Conservation (phyloP, 2,888 invertebrate genomes). For the Onchidella celtica region DNA sequence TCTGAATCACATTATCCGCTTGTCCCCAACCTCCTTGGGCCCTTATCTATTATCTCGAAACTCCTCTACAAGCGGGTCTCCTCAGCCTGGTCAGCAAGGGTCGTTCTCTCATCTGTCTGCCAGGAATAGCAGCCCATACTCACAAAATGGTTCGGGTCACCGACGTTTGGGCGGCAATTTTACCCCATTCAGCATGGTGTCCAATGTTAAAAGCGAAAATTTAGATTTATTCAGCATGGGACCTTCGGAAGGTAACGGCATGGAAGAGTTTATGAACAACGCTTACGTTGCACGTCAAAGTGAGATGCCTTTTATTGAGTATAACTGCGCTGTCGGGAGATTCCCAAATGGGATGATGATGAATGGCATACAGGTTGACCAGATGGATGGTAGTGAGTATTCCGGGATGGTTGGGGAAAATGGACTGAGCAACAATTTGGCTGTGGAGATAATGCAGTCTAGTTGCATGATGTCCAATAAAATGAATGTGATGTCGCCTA, state of each 20-base stretch:
- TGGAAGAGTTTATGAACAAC: conserved; percentile 72
- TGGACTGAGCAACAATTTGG: conserved; percentile 9
- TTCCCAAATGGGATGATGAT: conserved; percentile 29
- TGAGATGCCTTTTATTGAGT: conserved; percentile 72
- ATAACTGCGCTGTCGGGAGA: conserved; percentile 55
- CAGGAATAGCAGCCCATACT: conserved; percentile 74
- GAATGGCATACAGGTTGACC: background rate
- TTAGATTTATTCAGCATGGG: conserved; percentile 59
- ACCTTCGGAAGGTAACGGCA: conserved; percentile 57
- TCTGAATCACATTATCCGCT: conserved; percentile 79
- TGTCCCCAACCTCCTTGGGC: conserved; percentile 80
- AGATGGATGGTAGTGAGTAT: background rate
- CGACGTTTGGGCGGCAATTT: conserved; percentile 55
- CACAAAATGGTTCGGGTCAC: conserved; percentile 71
- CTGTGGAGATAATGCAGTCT: conserved; percentile 21
- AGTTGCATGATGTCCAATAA: conserved; percentile 37
- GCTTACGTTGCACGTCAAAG: conserved; percentile 73
- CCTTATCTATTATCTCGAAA: conserved; percentile 71
- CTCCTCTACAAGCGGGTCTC: conserved; percentile 72
- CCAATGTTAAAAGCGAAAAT: conserved; percentile 62
- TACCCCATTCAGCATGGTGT: conserved; percentile 55
- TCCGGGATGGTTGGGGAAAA: background rate
- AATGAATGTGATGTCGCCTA: background rate
- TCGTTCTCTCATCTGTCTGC: conserved; percentile 78
- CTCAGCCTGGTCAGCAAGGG: conserved; percentile 68